These are phyloP conservation scores for Aphidoletes aphidimyza DNA, from an alignment of 2,888 invertebrate species.

Conservation along the genomic window DNA sequence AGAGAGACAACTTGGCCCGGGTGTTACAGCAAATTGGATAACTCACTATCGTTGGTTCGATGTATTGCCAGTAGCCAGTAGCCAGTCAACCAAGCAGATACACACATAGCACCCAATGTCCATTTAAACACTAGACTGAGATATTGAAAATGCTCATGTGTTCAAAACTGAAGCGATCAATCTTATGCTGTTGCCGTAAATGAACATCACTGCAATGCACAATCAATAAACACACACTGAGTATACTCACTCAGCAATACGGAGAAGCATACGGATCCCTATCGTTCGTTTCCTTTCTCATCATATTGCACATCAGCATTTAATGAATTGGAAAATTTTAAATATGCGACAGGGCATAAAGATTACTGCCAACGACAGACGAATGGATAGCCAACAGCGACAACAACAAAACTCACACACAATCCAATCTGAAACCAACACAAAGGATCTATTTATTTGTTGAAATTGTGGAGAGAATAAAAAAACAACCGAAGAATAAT, in stretches of 20 bases:
- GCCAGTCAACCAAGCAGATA: no score
- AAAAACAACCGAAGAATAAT: background rate
- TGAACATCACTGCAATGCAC: constrained; percentile 23
- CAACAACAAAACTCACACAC: background rate
- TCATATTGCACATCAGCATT: constrained; percentile 32
- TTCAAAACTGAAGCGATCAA: background rate
- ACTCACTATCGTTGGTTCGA: background rate
- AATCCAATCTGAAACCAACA: background rate
- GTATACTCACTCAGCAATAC: background rate
- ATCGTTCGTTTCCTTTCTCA: background rate
- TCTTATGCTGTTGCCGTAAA: background rate
- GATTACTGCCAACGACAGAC: background rate
- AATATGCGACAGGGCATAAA: constrained; percentile 35
- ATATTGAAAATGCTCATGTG: constrained; percentile 38
- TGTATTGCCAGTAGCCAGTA: no score
- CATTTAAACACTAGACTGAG: no score
- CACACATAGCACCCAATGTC: background rate
- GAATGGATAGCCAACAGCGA: background rate
- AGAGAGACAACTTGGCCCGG: background rate
- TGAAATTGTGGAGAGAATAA: background rate
- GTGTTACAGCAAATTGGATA: constrained; percentile 15
- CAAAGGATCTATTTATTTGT: background rate
- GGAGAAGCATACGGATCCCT: background rate
- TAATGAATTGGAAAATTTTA: constrained; percentile 48
- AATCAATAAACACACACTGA: background rate